Percentiles rank a stretch among this genome's conserved stretches.
phyloP scores from a whole-genome alignment of 2,888 invertebrate genomes.

The Eucriotettix oculatus region DNA sequence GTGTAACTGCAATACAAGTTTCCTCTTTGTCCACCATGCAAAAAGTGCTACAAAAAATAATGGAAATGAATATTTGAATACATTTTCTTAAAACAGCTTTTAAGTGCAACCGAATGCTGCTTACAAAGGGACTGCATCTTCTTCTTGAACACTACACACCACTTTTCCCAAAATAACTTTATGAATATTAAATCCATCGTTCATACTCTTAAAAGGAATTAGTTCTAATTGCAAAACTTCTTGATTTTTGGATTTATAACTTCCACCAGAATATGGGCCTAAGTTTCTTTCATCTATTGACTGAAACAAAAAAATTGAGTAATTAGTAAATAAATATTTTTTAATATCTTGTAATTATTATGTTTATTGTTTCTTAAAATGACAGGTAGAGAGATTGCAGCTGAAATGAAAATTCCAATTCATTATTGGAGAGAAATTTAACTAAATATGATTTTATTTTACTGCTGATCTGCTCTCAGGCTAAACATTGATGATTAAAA shows the following conservation, averaged over 20 bases:
- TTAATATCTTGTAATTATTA: too few relatives aligned
- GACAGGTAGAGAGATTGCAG: too few relatives aligned
- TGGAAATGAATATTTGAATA: not conserved
- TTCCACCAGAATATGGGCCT: slow-evolving; percentile 35
- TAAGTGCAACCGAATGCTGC: slow-evolving; percentile 20
- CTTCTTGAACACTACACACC: slow-evolving; percentile 59
- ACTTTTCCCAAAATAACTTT: slow-evolving; percentile 61
- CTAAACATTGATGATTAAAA: too few relatives aligned
- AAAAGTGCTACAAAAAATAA: slow-evolving; percentile 45
- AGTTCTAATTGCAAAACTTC: slow-evolving; percentile 33
- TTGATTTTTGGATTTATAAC: slow-evolving; percentile 31
- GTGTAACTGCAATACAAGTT: slow-evolving; percentile 55
- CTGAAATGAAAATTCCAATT: too few relatives aligned
- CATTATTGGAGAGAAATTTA: too few relatives aligned
- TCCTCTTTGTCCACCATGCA: slow-evolving; percentile 59
- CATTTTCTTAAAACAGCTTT: not conserved
- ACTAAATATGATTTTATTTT: too few relatives aligned
- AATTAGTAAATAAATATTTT: not conserved
- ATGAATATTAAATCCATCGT: slow-evolving; percentile 44
- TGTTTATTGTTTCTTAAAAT: too few relatives aligned
- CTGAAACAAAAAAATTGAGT: slow-evolving; percentile 26
- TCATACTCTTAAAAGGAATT: slow-evolving; percentile 34
- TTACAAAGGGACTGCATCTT: slow-evolving; percentile 65
- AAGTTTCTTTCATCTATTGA: slow-evolving; percentile 47
- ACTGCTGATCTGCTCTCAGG: too few relatives aligned